phyloP scores from a whole-genome alignment of 2,113 vertebrate species.

The Nanger granti region DNA sequence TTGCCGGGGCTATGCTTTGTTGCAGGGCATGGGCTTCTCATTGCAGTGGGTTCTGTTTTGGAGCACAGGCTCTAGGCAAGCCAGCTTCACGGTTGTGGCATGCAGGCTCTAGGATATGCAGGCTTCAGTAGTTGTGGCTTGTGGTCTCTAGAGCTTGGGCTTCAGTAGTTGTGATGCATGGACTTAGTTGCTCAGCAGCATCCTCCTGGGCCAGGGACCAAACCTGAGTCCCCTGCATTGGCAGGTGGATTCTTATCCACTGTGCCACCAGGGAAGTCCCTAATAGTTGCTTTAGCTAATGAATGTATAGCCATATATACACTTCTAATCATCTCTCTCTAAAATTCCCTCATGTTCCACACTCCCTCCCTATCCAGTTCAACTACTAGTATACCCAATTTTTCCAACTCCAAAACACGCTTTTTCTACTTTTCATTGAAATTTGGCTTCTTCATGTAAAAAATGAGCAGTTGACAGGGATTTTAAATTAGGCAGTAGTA shows the following conservation, averaged over 20 bases:
- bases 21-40: not conserved
- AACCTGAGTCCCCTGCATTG: not conserved
- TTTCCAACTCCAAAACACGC: not conserved
- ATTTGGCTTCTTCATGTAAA: slow-evolving; percentile 9
- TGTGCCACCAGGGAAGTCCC: not conserved
- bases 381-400: not conserved
- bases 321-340: not conserved
- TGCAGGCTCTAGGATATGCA: not conserved
- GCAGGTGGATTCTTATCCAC: not conserved
- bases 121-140: not conserved
- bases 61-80: not conserved
- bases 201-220: not conserved
- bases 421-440: not conserved
- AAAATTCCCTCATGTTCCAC: not conserved
- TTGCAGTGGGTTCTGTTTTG: not conserved
- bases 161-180: not conserved
- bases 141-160: not conserved
- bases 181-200: not conserved
- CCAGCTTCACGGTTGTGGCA: not conserved
- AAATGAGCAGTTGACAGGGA: not conserved
- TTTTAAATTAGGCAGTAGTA: not conserved
- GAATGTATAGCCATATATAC: not conserved
- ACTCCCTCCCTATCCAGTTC: not conserved
- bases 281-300: not conserved
- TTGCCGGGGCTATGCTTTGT: not conserved